These are phyloP conservation scores for Tetramorium alpestre DNA, from an alignment of 1,140 invertebrate genomes.

Conservation along the genomic window DNA sequence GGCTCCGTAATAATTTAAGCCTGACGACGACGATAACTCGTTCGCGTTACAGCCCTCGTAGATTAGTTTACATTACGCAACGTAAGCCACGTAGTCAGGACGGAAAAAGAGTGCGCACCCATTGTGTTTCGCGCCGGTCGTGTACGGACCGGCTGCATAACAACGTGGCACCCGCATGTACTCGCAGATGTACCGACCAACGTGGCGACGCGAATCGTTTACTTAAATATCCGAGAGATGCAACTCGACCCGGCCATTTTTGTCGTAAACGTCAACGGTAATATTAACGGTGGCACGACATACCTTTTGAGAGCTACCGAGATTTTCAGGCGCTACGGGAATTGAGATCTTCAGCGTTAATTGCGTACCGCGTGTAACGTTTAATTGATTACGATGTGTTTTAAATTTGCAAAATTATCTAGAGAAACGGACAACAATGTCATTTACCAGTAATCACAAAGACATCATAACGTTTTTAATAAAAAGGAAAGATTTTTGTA, in stretches of 20 bases:
- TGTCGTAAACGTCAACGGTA: conserved; percentile 34
- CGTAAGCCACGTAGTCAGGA: not conserved
- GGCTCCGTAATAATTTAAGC: conserved; percentile 34
- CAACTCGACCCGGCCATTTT: not conserved
- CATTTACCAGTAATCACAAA: not conserved
- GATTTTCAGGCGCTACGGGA: not conserved
- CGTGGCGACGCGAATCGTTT: conserved; percentile 3
- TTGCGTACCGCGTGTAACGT: not conserved
- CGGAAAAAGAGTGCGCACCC: conserved; percentile 61
- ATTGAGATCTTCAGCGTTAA: not conserved
- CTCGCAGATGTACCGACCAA: conserved; percentile 33
- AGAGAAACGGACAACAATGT: not conserved
- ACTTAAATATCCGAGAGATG: conserved; percentile 38
- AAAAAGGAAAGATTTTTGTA: not conserved
- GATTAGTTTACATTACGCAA: conserved; percentile 74
- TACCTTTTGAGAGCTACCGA: not conserved
- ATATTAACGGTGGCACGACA: conserved; percentile 33
- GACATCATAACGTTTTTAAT: not conserved
- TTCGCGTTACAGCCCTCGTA: conserved; percentile 44
- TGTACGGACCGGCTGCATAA: conserved; percentile 30
- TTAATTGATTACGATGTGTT: not conserved
- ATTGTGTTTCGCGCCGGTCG: conserved; percentile 64
- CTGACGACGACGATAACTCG: conserved; percentile 34
- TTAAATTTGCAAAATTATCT: not conserved
- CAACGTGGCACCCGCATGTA: conserved; percentile 67